Conservation (phyloP, 1,140 invertebrate species). For the Caerostris extrusa region DNA sequence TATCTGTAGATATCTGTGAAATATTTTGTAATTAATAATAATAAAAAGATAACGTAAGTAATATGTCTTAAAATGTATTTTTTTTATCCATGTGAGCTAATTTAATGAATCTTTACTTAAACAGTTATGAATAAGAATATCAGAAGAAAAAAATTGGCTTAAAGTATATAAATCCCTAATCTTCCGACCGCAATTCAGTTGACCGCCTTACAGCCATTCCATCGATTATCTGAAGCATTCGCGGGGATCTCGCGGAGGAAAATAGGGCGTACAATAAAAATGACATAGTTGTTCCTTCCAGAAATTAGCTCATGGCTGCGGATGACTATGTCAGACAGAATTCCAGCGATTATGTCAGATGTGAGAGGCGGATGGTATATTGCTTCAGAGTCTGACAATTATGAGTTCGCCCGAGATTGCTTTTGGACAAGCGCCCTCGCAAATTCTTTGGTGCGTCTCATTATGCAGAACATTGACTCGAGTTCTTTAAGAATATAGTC, state of each 20-base stretch:
- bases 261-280: constrained; percentile 42
- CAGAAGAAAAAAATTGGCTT: neutral
- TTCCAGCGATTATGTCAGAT: constrained; percentile 14
- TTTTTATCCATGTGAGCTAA: no score
- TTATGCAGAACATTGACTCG: no score
- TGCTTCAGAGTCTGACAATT: neutral
- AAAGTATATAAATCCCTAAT: constrained; percentile 3
- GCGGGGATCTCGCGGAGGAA: constrained; percentile 4
- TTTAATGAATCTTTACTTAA: no score
- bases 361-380: neutral
- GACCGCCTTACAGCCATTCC: constrained; percentile 9
- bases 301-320: constrained; percentile 38
- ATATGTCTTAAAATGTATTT: no score
- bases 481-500: no score
- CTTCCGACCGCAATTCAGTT: neutral
- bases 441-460: neutral
- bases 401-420: neutral
- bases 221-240: constrained; percentile 21
- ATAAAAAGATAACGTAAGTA: no score
- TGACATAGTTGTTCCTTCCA: constrained; percentile 22
- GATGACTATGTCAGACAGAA: constrained; percentile 27
- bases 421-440: neutral
- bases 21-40: no score
- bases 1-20: no score
- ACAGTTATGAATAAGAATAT: no score